Base-by-base conservation (phyloP, 37 sponge, comb jelly and placozoan genomes). In the Corticium candelabrum region DNA sequence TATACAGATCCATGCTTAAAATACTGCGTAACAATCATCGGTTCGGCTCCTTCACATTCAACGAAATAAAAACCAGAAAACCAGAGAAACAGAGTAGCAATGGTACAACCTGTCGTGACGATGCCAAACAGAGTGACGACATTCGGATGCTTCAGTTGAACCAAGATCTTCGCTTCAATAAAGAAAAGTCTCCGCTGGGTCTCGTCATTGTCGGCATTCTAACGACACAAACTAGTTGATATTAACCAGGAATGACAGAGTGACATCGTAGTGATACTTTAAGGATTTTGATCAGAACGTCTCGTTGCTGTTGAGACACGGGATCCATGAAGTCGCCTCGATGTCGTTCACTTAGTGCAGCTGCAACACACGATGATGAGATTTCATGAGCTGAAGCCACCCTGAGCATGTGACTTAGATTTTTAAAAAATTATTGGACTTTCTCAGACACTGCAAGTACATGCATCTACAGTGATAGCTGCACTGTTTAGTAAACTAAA, bases 141-240 rank as follows among this genome's bases (percentile, higher is more conserved):
- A 21, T 50, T 50, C 21, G 11, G 11, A 21, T 50, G 62, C 11
- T 50, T 50, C 15, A 50, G 62, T 50, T 50, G 62, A 21, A 50
- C 62, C 15, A 50, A 21, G 21, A 50, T 50, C 21, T 21, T 11
- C 11, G 15, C 62, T 21, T 50, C 62, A 50, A 50, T 50, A 21
- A 50, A 50, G 21, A 50, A 50, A 11, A 50, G 11, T 27, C 21
- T 50, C 15, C 62, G 62, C 21, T 21, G 62, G 21, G 15, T 50
- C 62, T 50, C 62, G 62, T 50, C 62, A n/a, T n/a, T n/a, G n/a
- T n/a, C n/a, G n/a, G n/a, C 62, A 50, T 50, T 50, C 21, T 50
- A 50, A 11, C 62, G 62, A 11, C 62, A 50, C 21, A n/a, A n/a
- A n/a, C n/a, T n/a, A n/a, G n/a, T n/a, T n/a, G n/a, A n/a, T n/a